Evolutionary conservation across 2,888 invertebrate species (phyloP).

Genomic region (Cremastinae sp.): DNA sequence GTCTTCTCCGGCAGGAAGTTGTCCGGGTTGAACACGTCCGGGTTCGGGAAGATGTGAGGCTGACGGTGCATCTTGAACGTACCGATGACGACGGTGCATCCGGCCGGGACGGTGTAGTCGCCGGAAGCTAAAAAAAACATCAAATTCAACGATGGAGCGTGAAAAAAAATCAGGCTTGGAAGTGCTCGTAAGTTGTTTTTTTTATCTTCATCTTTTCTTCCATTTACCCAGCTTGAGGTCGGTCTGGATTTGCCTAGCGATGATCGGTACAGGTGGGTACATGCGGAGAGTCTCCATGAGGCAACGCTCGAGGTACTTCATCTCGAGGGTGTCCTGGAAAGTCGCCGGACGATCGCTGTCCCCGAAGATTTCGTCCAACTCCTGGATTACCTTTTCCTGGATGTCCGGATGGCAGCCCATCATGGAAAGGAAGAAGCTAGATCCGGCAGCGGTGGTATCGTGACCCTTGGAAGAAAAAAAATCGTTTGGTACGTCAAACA

Average conservation of each 20-base stretch:
- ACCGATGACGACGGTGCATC: slow-evolving; percentile 86
- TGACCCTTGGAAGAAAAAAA: slow-evolving; percentile 83
- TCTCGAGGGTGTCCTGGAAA: slow-evolving; percentile 88
- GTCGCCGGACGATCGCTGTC: slow-evolving; percentile 89
- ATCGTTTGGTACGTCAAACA: neutral
- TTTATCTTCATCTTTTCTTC: too few species aligned
- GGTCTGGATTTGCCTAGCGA: slow-evolving; percentile 86
- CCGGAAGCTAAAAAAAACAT: slow-evolving; percentile 82
- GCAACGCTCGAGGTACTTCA: slow-evolving; percentile 91
- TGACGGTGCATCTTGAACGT: slow-evolving; percentile 87
- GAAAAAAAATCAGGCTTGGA: neutral
- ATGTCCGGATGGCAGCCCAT: slow-evolving; percentile 91
- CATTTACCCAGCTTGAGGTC: slow-evolving; percentile 86
- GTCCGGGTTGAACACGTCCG: slow-evolving; percentile 88
- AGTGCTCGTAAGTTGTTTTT: too few species aligned
- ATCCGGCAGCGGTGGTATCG: slow-evolving; percentile 92
- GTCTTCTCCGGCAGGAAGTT: slow-evolving; percentile 90
- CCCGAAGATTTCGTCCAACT: slow-evolving; percentile 89
- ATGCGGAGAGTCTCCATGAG: slow-evolving; percentile 89
- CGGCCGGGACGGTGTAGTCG: slow-evolving; percentile 86
- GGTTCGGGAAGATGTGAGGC: slow-evolving; percentile 85
- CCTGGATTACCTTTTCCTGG: slow-evolving; percentile 88
- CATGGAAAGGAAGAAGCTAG: slow-evolving; percentile 92
- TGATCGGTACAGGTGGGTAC: slow-evolving; percentile 91
- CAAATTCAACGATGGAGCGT: neutral